phyloP scores from a whole-genome alignment of 2,113 vertebrate species.

The Abramis brama region DNA sequence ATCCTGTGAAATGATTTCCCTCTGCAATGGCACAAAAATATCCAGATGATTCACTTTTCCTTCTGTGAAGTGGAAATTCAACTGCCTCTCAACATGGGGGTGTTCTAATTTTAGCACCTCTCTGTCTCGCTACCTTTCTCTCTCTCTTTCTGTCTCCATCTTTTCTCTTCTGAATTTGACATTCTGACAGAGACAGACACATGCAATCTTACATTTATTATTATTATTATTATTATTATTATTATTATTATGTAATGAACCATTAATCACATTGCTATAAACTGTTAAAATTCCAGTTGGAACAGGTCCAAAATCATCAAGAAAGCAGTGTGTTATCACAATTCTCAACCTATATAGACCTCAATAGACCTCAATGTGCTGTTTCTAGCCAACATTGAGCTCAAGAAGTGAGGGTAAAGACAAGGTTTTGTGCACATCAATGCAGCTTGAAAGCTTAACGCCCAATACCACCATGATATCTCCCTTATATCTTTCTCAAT shows the following conservation, averaged over 20 bases:
- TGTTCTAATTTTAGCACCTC: conserved; percentile 42
- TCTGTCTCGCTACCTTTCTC: background rate
- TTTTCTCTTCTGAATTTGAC: background rate
- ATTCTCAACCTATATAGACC: background rate
- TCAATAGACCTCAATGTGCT: conserved; percentile 6
- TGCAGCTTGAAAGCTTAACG: background rate
- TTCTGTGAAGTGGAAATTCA: conserved; percentile 30
- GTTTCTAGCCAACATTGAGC: background rate
- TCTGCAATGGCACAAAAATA: conserved; percentile 26
- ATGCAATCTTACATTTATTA: background rate
- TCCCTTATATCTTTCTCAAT: background rate
- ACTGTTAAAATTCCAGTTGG: background rate
- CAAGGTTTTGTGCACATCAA: conserved; percentile 7
- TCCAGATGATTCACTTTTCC: conserved; percentile 36
- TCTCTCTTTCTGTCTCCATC: background rate
- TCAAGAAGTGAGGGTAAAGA: background rate
- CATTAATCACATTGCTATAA: background rate
- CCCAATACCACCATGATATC: background rate
- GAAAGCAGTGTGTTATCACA: background rate
- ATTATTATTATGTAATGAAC: background rate
- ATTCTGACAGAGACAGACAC: background rate
- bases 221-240: background rate
- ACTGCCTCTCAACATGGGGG: conserved; percentile 18
- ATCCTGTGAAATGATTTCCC: conserved; percentile 15
- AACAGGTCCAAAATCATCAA: background rate